These are phyloP conservation scores for Sylvia borin DNA, from an alignment of 2,797 vertebrate genomes.

Conservation along the genomic window DNA sequence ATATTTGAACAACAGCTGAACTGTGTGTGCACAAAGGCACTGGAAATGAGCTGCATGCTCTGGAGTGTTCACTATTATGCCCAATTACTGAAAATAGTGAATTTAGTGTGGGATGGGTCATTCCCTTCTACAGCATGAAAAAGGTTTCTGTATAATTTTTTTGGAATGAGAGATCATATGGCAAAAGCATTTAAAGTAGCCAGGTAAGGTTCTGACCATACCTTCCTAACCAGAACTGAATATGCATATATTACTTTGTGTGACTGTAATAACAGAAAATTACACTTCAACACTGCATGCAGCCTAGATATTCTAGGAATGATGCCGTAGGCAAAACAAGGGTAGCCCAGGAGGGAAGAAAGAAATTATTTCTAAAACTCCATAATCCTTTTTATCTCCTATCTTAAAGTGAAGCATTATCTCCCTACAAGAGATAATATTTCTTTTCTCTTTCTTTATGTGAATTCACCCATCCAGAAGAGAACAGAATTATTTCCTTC, in stretches of 20 bases:
- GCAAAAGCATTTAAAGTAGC: background rate
- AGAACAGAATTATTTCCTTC: background rate
- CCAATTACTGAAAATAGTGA: background rate
- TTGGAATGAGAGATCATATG: background rate
- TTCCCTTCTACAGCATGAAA: background rate
- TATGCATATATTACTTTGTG: background rate
- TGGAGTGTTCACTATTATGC: background rate
- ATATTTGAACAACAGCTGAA: background rate
- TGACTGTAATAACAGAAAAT: background rate
- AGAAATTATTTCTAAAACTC: conserved; percentile 39
- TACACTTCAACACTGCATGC: background rate
- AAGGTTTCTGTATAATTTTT: background rate
- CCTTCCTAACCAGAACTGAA: background rate
- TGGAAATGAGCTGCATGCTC: background rate
- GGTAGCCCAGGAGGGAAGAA: background rate
- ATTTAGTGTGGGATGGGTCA: background rate
- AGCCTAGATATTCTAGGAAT: conserved; percentile 1
- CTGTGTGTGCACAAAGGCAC: background rate
- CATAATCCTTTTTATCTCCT: background rate
- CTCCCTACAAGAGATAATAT: background rate
- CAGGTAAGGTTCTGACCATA: background rate
- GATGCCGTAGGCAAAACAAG: background rate
- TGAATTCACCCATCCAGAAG: background rate
- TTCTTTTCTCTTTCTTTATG: background rate
- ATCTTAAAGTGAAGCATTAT: background rate